Evolutionary conservation across 2,113 vertebrate species (phyloP).

Genomic region (Otus sunia): DNA sequence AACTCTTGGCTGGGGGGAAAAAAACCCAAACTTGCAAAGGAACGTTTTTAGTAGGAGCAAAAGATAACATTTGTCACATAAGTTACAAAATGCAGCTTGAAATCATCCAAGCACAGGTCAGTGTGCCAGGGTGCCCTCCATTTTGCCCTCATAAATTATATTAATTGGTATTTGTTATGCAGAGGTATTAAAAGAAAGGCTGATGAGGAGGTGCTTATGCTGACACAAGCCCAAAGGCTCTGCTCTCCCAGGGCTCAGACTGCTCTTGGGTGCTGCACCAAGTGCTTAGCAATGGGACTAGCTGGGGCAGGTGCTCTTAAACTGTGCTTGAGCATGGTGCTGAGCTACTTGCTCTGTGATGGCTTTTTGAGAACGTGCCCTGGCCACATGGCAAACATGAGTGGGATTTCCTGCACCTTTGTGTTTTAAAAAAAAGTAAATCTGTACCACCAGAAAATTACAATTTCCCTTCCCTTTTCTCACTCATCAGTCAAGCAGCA

Average conservation of each 20-base stretch:
- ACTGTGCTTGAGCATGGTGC: rapidly evolving
- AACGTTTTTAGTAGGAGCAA: not conserved
- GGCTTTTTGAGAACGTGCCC: not conserved
- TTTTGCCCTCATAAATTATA: not conserved
- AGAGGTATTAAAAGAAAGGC: not conserved
- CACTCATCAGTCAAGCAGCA: not conserved
- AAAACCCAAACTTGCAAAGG: not conserved
- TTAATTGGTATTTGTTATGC: not conserved
- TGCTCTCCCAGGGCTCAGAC: not conserved
- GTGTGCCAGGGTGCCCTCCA: not conserved
- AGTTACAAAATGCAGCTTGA: not conserved
- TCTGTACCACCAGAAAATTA: not conserved
- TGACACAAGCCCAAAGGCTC: not conserved
- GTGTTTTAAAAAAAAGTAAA: not conserved
- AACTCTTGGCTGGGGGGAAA: not conserved
- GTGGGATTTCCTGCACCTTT: not conserved
- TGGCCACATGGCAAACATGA: not conserved
- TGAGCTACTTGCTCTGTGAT: not conserved
- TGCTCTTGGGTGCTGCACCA: rapidly evolving
- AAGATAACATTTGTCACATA: not conserved
- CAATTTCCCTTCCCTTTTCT: not conserved
- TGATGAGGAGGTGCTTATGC: not conserved
- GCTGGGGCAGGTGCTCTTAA: not conserved
- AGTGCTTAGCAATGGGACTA: not conserved
- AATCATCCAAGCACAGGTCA: not conserved